Base-by-base conservation (phyloP, 2,888 invertebrate genomes). In the Coleophora flavipennella region DNA sequence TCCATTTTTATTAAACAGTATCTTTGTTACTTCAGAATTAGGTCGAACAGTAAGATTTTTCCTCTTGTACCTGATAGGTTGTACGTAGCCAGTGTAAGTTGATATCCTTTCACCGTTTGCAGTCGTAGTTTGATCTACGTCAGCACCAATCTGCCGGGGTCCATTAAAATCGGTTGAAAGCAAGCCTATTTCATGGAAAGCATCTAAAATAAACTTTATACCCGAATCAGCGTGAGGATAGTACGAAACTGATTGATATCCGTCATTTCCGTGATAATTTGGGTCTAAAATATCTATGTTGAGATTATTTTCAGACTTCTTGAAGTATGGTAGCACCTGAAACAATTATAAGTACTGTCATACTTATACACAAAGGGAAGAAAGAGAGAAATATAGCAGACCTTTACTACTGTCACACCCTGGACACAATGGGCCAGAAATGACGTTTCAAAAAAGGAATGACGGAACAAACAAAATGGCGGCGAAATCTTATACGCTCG, bases 261-360 rank as follows among this genome's bases (percentile, higher is more conserved):
- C 91, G 0, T 83, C 72, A 8, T 72, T 73, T 1, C 86, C 86
- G 51, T 91, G 91, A 52, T 88, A 89, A 37, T 77, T 59, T 0
- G 73, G 70, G 49, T 88, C 73, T 2, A 86, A 53, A 1, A 67
- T 66, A 43, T 83, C 80, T 1, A 70, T 51, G 51, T 89, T 84
- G 32, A 85, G 58, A 52, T 89, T 90, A 41, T 86, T 78, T 62
- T 90, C 90, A 0, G 88, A 87, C 65, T 89, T 89, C 42, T 80
- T 87, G 62, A 90, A 92, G 61, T 90, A 92, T 0, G 90, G 90
- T 26, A 92, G 71, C 1, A 89, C 75, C 81, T 83, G 58, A 3
- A 35, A 20, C 20, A 20, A 20, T 20, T 3, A 4, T 4, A 4
- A 20, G 3, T 20, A 20, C 6, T 3, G 20, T 20, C 3, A 20